Percentiles rank a stretch among this genome's conserved stretches.
Evolutionary conservation across 1,140 invertebrate genomes (phyloP).

Genomic region (Gyrodactylus bullatarudis): DNA sequence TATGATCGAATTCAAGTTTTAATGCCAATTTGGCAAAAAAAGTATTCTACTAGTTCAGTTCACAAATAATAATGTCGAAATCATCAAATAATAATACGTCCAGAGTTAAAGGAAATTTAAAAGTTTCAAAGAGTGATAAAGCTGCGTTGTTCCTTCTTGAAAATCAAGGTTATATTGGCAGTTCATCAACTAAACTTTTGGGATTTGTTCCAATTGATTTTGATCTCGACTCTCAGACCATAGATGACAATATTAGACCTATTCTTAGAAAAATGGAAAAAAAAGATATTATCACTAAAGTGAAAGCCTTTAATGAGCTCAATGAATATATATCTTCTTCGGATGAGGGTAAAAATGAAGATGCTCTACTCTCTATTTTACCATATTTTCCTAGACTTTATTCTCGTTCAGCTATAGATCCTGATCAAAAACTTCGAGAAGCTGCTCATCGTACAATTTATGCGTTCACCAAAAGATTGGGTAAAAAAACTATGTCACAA

Average conservation of each 20-base stretch:
- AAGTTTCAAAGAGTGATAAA: not conserved
- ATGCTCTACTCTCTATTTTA: not conserved
- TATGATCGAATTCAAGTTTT: too few relatives aligned
- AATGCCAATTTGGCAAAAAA: too few relatives aligned
- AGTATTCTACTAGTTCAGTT: too few relatives aligned
- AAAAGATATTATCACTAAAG: not conserved
- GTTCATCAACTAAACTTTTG: not conserved
- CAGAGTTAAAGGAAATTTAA: not conserved
- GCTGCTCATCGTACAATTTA: not conserved
- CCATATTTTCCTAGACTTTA: not conserved
- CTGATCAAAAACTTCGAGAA: not conserved
- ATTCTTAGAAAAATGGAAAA: conserved; percentile 2
- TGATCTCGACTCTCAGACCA: not conserved
- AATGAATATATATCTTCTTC: not conserved
- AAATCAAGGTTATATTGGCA: not conserved
- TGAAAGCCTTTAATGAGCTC: not conserved
- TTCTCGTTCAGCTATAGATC: not conserved
- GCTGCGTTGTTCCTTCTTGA: not conserved
- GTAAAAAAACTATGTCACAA: not conserved
- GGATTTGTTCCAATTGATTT: not conserved
- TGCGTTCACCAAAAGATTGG: not conserved
- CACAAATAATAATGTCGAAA: too few relatives aligned
- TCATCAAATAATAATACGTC: too few relatives aligned
- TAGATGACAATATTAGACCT: not conserved
- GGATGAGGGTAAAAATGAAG: not conserved